Base-by-base conservation (phyloP, 1,140 invertebrate species). In the Nylanderia fulva region DNA sequence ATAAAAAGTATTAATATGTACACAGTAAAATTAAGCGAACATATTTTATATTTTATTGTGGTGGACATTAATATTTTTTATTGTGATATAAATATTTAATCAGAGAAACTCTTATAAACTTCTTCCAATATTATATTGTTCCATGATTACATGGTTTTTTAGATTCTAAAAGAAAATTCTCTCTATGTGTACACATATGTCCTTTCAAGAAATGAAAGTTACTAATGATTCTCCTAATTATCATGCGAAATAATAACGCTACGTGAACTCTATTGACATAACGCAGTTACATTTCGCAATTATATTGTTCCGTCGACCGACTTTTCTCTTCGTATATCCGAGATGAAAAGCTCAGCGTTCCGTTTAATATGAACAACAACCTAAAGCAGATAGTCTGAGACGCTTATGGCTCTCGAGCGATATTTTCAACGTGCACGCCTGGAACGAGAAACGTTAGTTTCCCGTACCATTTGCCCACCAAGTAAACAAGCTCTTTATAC, bases 401-500 rank as follows among this genome's bases (percentile, higher is more conserved):
- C 33, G 76, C 76, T 68, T 79, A 79, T 79, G 76, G 61, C 76
- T 79, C 61, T 68, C 33, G 76, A 68, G 63, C 33, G 76, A 79
- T 79, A 79, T 79, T 79, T 79, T 79, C 76, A n/a, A 79, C 66
- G 61, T 79, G 45, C 76, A 54, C 61, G 42, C 8, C 29, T 29
- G 8, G 39, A 68, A 63, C 74, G 74, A 48, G 58, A 18, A 63
- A 79, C 48, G 76, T 27, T 33, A 5, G 36, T n/a, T 18, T 15
- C 9, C 39, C 45, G 29, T 68, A 54, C 45, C 61, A 61, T 76
- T 33, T 68, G 61, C 63, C 33, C 76, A 61, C 29, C 45, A 79
- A 63, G 45, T 79, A 79, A 79, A 79, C 76, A 79, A 79, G 76
- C 61, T 79, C 76, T 79, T 79, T 79, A 79, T 79, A 79, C 63